Evolutionary conservation across 1,140 invertebrate species (phyloP).

Genomic region (Drosophila burlai): DNA sequence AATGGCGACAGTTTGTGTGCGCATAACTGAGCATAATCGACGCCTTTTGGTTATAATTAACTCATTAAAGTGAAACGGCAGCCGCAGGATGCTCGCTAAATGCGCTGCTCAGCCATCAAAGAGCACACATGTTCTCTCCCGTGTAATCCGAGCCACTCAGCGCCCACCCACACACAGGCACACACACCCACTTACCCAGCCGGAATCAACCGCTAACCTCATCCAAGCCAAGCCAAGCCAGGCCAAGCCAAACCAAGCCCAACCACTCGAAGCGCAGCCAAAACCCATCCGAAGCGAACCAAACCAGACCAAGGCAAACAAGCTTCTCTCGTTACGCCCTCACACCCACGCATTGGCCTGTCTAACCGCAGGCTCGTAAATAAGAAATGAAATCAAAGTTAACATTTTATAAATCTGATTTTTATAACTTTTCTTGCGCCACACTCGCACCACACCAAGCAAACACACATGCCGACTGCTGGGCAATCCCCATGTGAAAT

Average conservation of each 20-base stretch:
- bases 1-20: conserved; percentile 83
- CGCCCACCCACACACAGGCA: conserved; percentile 5
- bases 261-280: conserved; percentile 19
- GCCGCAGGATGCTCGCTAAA: conserved; percentile 76
- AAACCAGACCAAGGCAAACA: conserved; percentile 33
- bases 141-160: conserved; percentile 45
- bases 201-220: conserved; percentile 31
- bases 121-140: conserved; percentile 67
- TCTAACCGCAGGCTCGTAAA: conserved; percentile 69
- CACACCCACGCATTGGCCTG: conserved; percentile 31
- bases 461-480: conserved; percentile 16
- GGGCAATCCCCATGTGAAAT: conserved; percentile 67
- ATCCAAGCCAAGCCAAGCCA: conserved; percentile 12
- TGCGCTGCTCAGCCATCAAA: conserved; percentile 74
- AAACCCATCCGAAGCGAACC: conserved; percentile 13
- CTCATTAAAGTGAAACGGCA: conserved; percentile 82
- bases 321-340: conserved; percentile 35
- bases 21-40: conserved; percentile 84
- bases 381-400: conserved; percentile 84
- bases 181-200: conserved; percentile 12
- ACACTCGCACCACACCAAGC: conserved; percentile 14
- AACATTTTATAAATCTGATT: conserved; percentile 83
- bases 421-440: conserved; percentile 73
- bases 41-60: conserved; percentile 84
- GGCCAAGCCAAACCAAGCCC: conserved; percentile 5